Conservation (phyloP, 2,888 invertebrate genomes). For the Merodon equestris region DNA sequence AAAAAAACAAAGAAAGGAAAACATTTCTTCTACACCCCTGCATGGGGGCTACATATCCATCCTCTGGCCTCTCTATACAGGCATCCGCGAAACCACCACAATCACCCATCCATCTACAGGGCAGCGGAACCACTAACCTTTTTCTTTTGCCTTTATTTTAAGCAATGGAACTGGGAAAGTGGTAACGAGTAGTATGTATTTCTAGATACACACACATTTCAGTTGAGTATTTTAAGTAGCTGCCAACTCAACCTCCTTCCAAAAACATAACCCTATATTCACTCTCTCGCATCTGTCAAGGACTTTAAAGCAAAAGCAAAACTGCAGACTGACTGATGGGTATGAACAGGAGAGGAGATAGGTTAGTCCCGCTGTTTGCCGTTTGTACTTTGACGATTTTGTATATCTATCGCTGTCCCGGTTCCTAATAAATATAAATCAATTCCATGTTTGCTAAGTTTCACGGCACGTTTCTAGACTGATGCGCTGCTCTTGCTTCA, state of each 20-base stretch:
- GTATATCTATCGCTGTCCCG: slow-evolving; percentile 46
- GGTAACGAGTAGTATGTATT: slow-evolving; percentile 29
- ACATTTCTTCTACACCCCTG: slow-evolving; percentile 31
- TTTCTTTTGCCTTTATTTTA: slow-evolving; percentile 32
- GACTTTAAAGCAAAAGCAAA: slow-evolving; percentile 39
- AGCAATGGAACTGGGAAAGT: slow-evolving; percentile 19
- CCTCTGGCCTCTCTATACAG: slow-evolving; percentile 39
- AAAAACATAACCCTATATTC: slow-evolving; percentile 49
- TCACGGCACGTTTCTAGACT: slow-evolving; percentile 30
- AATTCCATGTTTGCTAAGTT: slow-evolving; percentile 59
- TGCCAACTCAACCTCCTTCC: slow-evolving; percentile 39
- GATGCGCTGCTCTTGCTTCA: neutral
- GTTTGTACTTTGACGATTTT: slow-evolving; percentile 48
- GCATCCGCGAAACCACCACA: slow-evolving; percentile 44
- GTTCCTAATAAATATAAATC: slow-evolving; percentile 66
- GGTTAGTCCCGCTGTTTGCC: slow-evolving; percentile 51
- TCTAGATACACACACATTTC: slow-evolving; percentile 28
- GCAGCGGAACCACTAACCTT: slow-evolving; percentile 32
- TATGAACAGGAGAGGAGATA: slow-evolving; percentile 47
- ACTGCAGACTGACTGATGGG: slow-evolving; percentile 53
- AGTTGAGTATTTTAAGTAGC: slow-evolving; percentile 53
- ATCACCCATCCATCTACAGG: slow-evolving; percentile 41
- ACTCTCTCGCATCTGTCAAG: slow-evolving; percentile 57
- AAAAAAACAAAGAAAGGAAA: too few relatives aligned
- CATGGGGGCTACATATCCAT: slow-evolving; percentile 27